Conservation (phyloP, 1,140 invertebrate species). For the Hyposmocoma kahamanoa region DNA sequence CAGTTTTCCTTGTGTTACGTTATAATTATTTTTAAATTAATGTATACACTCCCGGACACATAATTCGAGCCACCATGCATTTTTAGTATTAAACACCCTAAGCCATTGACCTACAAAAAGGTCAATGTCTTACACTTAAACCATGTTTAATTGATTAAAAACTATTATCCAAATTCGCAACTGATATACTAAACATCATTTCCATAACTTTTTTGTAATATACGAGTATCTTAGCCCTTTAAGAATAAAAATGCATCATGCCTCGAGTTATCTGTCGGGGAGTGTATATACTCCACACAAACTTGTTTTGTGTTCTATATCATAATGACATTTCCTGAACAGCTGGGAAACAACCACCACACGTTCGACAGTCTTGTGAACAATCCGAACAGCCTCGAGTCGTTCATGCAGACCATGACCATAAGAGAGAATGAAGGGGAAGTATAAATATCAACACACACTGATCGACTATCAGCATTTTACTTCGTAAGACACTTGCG, state of each 20-base stretch:
- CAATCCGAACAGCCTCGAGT: conserved; percentile 37
- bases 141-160: not conserved
- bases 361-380: conserved; percentile 40
- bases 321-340: conserved; percentile 9
- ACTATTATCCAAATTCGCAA: not conserved
- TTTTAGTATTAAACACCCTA: no score
- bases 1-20: no score
- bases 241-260: not conserved
- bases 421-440: conserved; percentile 25
- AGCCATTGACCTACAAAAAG: no score
- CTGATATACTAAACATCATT: not conserved
- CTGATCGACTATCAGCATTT: not conserved
- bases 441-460: not conserved
- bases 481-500: not conserved
- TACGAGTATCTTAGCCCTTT: not conserved
- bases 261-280: no score
- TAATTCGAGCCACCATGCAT: no score
- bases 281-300: no score
- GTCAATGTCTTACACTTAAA: no score
- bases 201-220: not conserved
- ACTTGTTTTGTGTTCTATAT: not conserved
- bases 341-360: conserved; percentile 53
- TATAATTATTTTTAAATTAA: no score
- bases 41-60: no score
- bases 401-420: conserved; percentile 54